A percentile compares a stretch with the other conserved stretches of the same genome.
phyloP scores from a whole-genome alignment of 2,888 invertebrate genomes.

The Allygus modestus region DNA sequence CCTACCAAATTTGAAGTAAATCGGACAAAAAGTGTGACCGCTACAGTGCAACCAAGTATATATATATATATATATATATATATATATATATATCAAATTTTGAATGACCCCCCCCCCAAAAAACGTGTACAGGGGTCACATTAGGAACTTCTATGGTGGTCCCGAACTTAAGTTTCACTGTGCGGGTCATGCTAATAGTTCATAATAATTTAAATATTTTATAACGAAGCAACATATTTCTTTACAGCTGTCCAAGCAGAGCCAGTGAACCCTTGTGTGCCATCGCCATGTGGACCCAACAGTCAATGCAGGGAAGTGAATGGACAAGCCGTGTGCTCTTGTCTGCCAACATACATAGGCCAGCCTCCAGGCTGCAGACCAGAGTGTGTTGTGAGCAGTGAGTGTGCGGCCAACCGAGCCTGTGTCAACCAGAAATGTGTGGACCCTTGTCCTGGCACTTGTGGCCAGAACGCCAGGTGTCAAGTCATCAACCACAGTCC shows the following conservation, averaged over 20 bases:
- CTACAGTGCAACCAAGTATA: too few species aligned
- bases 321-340: conserved; percentile 82
- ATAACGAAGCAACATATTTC: too few species aligned
- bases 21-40: too few species aligned
- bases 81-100: too few species aligned
- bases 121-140: too few species aligned
- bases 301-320: conserved; percentile 83
- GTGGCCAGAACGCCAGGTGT: conserved; percentile 78
- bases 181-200: too few species aligned
- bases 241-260: conserved; percentile 67
- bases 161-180: too few species aligned
- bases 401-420: conserved; percentile 80
- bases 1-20: too few species aligned
- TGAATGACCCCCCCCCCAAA: too few species aligned
- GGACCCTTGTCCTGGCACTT: conserved; percentile 81
- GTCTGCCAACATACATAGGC: conserved; percentile 83
- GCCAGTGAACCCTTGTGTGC: conserved; percentile 78
- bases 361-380: conserved; percentile 84
- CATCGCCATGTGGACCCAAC: conserved; percentile 84
- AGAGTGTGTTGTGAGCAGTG: conserved; percentile 81
- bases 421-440: conserved; percentile 82
- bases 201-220: too few species aligned
- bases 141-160: too few species aligned
- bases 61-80: too few species aligned
- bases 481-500: conserved; percentile 79